phyloP scores from a whole-genome alignment of 53 echinoderm and acorn worm species.

The Crossaster papposus region DNA sequence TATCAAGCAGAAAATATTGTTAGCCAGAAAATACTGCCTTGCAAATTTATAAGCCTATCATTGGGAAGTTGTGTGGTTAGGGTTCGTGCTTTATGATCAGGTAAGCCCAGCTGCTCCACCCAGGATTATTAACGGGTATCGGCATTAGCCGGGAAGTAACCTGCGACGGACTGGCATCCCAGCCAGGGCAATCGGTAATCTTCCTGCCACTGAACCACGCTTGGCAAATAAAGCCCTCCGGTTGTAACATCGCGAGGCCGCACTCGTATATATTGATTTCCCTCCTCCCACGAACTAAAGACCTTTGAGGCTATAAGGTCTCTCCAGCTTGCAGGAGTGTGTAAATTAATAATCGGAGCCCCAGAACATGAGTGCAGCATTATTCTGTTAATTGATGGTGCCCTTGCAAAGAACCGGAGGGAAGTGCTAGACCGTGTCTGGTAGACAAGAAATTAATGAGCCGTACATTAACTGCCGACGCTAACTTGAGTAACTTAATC shows the following conservation, averaged over 20 bases:
- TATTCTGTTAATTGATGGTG: neutral
- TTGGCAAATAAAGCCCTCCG: neutral
- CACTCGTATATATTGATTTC: neutral
- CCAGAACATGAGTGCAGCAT: neutral
- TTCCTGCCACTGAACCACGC: neutral
- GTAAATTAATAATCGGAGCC: conserved; percentile 4
- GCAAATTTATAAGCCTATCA: too few relatives aligned
- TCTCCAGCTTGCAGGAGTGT: conserved; percentile 10
- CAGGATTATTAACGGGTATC: too few relatives aligned
- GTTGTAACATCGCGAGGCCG: neutral
- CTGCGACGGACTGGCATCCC: too few relatives aligned
- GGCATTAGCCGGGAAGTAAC: too few relatives aligned
- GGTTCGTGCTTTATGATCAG: too few relatives aligned
- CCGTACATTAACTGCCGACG: neutral
- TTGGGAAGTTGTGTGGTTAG: too few relatives aligned
- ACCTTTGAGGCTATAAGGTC: neutral
- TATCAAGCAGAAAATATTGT: too few relatives aligned
- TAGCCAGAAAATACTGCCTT: too few relatives aligned
- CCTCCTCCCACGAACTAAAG: neutral
- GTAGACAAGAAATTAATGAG: conserved; percentile 22
- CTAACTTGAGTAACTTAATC: neutral
- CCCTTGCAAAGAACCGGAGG: neutral
- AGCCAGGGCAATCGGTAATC: neutral
- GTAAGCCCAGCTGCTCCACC: too few relatives aligned
- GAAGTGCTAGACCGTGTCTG: neutral